Evolutionary conservation across 2,888 invertebrate genomes (phyloP), one percentile per base, ranked within the genome.

Genomic region (Macropis europaea): DNA sequence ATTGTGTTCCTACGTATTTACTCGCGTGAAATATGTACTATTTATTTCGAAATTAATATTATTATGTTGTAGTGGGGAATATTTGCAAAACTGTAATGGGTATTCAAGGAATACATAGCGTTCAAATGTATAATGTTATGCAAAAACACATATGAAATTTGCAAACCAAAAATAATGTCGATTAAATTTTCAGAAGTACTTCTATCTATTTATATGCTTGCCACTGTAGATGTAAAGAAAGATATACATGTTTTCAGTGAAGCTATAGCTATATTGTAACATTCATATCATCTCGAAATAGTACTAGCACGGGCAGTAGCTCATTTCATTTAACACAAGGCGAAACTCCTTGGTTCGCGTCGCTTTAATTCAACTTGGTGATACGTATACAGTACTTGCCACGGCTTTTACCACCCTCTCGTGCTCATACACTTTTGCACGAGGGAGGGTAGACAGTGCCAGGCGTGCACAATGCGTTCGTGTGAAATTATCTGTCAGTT

Each of bases 321-420:
- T 68, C 63, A 7, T 68, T 61, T 48, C 62, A 59, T 47, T 63
- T 57, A 53, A 42, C 61, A 32, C 28, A 28, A 34, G 45, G 22
- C 45, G 42, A 60, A 57, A 45, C 43, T 38, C 26, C 66, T 47
- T 43, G 17, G 22, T 5, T 11, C 15, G 26, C 30, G 15, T 60
- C 34, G 59, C 43, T 77, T 74, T 73, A 79, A 79, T 79, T 73
- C 70, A 63, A 73, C 70, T 70, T 26, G 15, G 38, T n/a, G 40
- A 38, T 64, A 32, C 32, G 32, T 15, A 30, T 45, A 52, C 36
- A 66, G 34, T 15, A 47, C 62, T 52, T 52, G 30, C 28, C 28
- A 11, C 38, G 19, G 42, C 67, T 50, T 74, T 63, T 47, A 64
- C 57, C 61, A 60, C 40, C 45, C 43, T 68, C 57, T 43, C 32